A percentile compares a stretch with the other conserved stretches of the same genome.
These are phyloP conservation scores for Chionomys nivalis DNA, from an alignment of 2,113 vertebrate genomes.

Conservation along the genomic window DNA sequence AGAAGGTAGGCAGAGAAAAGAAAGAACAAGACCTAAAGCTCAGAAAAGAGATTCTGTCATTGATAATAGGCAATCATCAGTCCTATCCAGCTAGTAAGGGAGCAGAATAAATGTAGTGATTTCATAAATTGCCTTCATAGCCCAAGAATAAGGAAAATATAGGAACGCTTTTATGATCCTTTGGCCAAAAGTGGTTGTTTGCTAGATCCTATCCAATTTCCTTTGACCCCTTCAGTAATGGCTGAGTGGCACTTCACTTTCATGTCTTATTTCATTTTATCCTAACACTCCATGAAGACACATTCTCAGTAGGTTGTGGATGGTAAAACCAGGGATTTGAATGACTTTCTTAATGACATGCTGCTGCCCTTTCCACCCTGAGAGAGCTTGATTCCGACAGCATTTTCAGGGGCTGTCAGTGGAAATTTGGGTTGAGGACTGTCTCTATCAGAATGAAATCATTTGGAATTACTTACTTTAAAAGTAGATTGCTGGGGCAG, in stretches of 20 bases:
- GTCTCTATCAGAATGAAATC: constrained; percentile 31
- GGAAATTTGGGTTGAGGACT: not conserved
- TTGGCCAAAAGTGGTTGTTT: constrained; percentile 57
- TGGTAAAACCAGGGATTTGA: constrained; percentile 59
- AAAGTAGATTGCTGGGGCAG: not conserved
- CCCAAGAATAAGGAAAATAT: constrained; percentile 58
- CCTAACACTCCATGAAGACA: constrained; percentile 64
- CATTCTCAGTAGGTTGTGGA: constrained; percentile 40
- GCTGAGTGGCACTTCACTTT: constrained; percentile 62
- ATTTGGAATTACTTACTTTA: not conserved
- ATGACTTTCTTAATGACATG: constrained; percentile 24
- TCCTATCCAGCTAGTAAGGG: constrained; percentile 19
- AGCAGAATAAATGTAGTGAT: constrained; percentile 58
- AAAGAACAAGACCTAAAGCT: not conserved
- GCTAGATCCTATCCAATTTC: constrained; percentile 59
- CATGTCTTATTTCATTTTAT: constrained; percentile 66
- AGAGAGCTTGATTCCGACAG: constrained; percentile 33
- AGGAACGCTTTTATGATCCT: constrained; percentile 55
- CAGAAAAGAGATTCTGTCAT: not conserved
- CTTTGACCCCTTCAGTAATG: constrained; percentile 64
- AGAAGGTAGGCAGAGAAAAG: not conserved
- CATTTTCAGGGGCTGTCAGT: constrained; percentile 42
- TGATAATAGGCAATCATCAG: constrained; percentile 45
- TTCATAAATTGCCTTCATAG: constrained; percentile 71
- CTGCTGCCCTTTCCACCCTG: constrained; percentile 30